phyloP scores from a whole-genome alignment of 2,888 invertebrate species.

The Biston betularia region DNA sequence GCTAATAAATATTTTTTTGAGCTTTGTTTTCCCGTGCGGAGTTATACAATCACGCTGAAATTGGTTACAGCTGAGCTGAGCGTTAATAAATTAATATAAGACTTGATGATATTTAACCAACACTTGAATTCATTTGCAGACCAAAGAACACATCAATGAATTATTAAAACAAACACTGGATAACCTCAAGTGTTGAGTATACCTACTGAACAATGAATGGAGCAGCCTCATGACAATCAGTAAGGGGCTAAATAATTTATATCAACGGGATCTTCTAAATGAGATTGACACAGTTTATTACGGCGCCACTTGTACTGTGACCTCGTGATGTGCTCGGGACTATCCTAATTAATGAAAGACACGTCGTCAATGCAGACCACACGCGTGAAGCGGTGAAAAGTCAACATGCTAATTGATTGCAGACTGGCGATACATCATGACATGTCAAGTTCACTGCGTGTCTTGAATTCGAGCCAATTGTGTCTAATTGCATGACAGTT shows the following conservation, averaged over 20 bases:
- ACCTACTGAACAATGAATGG: slow-evolving; percentile 24
- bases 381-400: slow-evolving; percentile 65
- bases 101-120: slow-evolving; percentile 1
- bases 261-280: slow-evolving; percentile 52
- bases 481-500: background rate
- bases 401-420: slow-evolving; percentile 63
- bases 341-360: slow-evolving; percentile 34
- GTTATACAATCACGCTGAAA: too few relatives aligned
- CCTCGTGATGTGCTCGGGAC: slow-evolving; percentile 63
- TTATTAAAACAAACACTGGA: slow-evolving; percentile 26
- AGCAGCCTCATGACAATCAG: slow-evolving; percentile 34
- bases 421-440: slow-evolving; percentile 23
- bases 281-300: slow-evolving; percentile 64
- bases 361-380: slow-evolving; percentile 63
- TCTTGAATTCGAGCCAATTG: slow-evolving; percentile 24
- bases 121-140: slow-evolving; percentile 22
- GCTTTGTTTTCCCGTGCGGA: too few relatives aligned
- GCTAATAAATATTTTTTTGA: too few relatives aligned
- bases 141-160: slow-evolving; percentile 24
- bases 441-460: slow-evolving; percentile 18
- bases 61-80: too few relatives aligned
- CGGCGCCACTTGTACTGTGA: slow-evolving; percentile 56
- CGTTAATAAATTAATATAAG: background rate
- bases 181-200: slow-evolving; percentile 16
- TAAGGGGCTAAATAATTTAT: slow-evolving; percentile 40